Conservation (phyloP, 2,113 vertebrate genomes). For the Anseranas semipalmata region DNA sequence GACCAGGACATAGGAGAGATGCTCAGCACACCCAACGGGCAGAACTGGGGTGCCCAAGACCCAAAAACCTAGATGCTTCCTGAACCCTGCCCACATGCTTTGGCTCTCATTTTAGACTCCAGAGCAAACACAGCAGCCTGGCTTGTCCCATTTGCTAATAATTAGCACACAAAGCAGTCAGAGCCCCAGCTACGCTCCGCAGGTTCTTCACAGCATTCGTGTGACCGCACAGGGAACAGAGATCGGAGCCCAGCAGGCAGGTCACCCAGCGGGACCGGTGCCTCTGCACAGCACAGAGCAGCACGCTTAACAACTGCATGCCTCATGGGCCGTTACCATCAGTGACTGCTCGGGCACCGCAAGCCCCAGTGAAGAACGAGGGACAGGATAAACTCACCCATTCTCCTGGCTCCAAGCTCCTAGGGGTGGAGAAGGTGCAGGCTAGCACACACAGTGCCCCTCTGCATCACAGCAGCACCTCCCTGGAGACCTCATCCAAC, state of each 20-base stretch:
- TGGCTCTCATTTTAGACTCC: neutral
- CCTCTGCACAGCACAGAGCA: neutral
- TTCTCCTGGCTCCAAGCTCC: neutral
- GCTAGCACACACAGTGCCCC: accelerated
- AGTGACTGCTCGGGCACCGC: neutral
- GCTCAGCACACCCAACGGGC: accelerated
- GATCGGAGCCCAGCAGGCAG: accelerated
- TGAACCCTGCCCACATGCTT: neutral
- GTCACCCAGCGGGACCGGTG: neutral
- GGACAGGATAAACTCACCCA: accelerated
- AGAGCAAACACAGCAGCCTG: accelerated
- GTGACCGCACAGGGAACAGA: accelerated
- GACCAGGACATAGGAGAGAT: accelerated
- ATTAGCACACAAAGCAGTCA: accelerated
- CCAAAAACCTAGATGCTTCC: neutral
- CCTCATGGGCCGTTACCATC: accelerated
- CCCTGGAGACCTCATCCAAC: neutral
- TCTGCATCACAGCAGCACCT: neutral
- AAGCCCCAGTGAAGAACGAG: neutral
- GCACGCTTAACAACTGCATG: accelerated
- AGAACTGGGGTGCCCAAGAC: accelerated
- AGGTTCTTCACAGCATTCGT: accelerated
- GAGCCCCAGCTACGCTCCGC: accelerated
- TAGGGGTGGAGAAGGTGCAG: neutral
- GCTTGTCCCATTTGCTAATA: neutral